Conservation (phyloP, 2,888 invertebrate genomes). For the Nasonovia ribisnigri region DNA sequence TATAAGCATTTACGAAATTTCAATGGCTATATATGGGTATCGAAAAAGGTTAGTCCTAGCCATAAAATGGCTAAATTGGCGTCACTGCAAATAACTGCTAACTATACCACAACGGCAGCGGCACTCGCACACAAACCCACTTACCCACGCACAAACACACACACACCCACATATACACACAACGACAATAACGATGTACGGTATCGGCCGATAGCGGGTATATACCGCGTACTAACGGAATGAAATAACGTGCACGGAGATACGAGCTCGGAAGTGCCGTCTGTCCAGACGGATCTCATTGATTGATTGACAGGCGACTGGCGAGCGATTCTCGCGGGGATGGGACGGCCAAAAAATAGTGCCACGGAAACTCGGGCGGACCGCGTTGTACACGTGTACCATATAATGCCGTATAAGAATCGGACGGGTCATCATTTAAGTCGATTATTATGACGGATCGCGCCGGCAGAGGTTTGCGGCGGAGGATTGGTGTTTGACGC, state of each 20-base stretch:
- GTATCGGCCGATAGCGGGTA: too few relatives aligned
- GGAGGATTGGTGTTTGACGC: too few relatives aligned
- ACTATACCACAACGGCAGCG: neutral
- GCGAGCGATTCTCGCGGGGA: neutral
- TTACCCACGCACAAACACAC: too few relatives aligned
- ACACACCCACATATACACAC: neutral
- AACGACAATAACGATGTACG: neutral
- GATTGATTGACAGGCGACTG: slow-evolving; percentile 40
- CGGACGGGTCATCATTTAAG: slow-evolving; percentile 50
- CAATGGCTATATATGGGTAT: too few relatives aligned
- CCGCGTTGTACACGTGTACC: too few relatives aligned
- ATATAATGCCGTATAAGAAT: neutral
- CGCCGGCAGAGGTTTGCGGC: neutral
- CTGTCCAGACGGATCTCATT: slow-evolving; percentile 32
- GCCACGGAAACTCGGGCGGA: neutral
- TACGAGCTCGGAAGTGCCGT: neutral
- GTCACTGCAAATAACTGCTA: neutral
- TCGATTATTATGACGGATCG: slow-evolving; percentile 58
- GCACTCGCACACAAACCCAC: neutral
- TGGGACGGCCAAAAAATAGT: neutral
- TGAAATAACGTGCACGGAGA: neutral
- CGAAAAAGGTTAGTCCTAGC: too few relatives aligned
- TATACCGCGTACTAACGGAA: neutral
- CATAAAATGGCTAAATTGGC: too few relatives aligned
- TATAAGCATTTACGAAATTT: too few relatives aligned